These are phyloP conservation scores for Epicauta chinensis DNA, from an alignment of 1,140 invertebrate species.

Conservation along the genomic window DNA sequence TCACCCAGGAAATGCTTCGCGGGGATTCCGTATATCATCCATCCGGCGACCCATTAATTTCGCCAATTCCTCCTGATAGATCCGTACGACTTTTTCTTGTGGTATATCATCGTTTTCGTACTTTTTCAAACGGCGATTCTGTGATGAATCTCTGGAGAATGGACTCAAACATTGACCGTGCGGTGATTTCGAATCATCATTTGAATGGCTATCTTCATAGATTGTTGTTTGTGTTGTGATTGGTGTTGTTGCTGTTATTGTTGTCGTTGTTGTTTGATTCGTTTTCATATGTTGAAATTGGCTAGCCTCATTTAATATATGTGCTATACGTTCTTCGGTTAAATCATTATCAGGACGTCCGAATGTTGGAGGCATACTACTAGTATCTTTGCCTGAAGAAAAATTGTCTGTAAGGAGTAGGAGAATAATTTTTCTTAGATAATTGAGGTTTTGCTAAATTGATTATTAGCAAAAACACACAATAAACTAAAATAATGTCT, in stretches of 20 bases:
- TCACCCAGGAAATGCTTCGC: constrained; percentile 67
- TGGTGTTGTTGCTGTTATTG: constrained; percentile 10
- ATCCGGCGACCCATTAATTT: constrained; percentile 81
- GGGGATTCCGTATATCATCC: constrained; percentile 61
- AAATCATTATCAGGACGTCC: constrained; percentile 72
- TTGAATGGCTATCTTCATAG: constrained; percentile 63
- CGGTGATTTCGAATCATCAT: constrained; percentile 77
- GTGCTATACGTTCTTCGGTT: constrained; percentile 87
- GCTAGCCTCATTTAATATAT: constrained; percentile 87
- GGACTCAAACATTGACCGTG: constrained; percentile 67
- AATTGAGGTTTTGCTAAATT: constrained; percentile 15
- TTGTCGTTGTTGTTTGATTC: constrained; percentile 21
- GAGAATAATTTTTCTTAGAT: constrained; percentile 4
- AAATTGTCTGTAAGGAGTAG: constrained; percentile 41
- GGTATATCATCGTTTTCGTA: constrained; percentile 92
- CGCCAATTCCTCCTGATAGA: constrained; percentile 93
- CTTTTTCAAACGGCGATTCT: constrained; percentile 71
- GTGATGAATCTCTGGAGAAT: constrained; percentile 63
- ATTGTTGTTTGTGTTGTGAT: constrained; percentile 46
- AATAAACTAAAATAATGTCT: not conserved
- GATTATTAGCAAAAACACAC: constrained; percentile 10
- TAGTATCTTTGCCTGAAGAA: constrained; percentile 72
- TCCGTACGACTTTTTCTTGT: constrained; percentile 93
- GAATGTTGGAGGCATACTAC: constrained; percentile 62
- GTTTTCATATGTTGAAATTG: constrained; percentile 52